Percentiles rank a stretch among this genome's conserved stretches.
These are phyloP conservation scores for Slavum lentiscoides DNA, from an alignment of 2,888 invertebrate genomes.

Conservation along the genomic window DNA sequence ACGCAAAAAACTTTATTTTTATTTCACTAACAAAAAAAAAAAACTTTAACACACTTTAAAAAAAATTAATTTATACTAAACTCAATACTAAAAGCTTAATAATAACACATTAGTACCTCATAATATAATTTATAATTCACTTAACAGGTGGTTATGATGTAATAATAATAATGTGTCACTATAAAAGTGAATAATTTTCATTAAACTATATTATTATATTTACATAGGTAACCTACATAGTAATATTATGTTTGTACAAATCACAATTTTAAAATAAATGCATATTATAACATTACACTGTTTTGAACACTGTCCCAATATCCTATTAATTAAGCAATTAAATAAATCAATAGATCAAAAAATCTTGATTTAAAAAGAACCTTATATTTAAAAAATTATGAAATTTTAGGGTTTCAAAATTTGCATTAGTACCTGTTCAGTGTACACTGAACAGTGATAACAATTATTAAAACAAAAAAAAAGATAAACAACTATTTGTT, in stretches of 20 bases:
- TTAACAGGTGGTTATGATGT: conserved; percentile 16
- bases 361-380: background rate
- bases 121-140: conserved; percentile 28
- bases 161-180: background rate
- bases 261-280: conserved; percentile 21
- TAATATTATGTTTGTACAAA: conserved; percentile 30
- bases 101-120: conserved; percentile 17
- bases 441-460: background rate
- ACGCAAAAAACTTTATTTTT: background rate
- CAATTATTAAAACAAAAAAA: background rate
- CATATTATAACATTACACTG: background rate
- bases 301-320: conserved; percentile 18
- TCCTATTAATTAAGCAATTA: background rate
- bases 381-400: background rate
- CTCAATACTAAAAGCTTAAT: conserved; percentile 18
- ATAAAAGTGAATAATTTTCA: background rate
- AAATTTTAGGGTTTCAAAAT: background rate
- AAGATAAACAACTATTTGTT: background rate
- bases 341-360: background rate
- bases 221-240: background rate
- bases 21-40: conserved; percentile 10
- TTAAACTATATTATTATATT: conserved; percentile 21
- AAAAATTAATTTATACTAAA: conserved; percentile 30
- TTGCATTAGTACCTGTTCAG: background rate
- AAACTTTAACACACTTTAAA: conserved; percentile 20